Conservation (phyloP, 2,113 vertebrate genomes). For the Platichthys flesus region DNA sequence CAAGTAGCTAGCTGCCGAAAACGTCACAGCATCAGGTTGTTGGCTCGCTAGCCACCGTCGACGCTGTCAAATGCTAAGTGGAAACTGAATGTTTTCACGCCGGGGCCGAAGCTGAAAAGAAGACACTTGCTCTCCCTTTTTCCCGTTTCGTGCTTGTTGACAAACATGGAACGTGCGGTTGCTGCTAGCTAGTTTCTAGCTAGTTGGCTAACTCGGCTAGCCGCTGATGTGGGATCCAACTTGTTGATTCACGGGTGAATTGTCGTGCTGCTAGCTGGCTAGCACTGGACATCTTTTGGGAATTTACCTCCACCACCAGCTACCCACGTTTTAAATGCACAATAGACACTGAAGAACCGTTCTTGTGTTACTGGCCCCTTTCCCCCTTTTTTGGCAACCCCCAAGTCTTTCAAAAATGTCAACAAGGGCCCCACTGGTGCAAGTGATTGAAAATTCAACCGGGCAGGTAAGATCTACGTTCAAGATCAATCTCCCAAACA, state of each 20-base stretch:
- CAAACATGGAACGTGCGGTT: conserved; percentile 73
- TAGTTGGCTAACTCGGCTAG: conserved; percentile 68
- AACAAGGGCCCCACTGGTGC: conserved; percentile 80
- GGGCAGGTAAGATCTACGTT: conserved; percentile 79
- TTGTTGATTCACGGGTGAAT: conserved; percentile 83
- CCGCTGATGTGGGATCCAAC: conserved; percentile 81
- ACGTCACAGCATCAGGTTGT: conserved; percentile 33
- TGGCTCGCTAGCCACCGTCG: neutral
- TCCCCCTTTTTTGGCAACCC: conserved; percentile 51
- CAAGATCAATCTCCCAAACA: neutral
- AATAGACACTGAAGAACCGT: conserved; percentile 63
- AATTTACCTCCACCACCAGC: conserved; percentile 25
- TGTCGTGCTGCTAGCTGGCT: conserved; percentile 73
- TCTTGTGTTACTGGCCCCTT: conserved; percentile 31
- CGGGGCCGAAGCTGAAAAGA: conserved; percentile 9
- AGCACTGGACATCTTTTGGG: conserved; percentile 62
- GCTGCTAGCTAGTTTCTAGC: conserved; percentile 74
- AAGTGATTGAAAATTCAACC: conserved; percentile 83
- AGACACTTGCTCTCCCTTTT: conserved; percentile 2
- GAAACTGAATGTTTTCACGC: conserved; percentile 19
- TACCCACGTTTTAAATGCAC: conserved; percentile 73
- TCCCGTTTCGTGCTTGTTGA: conserved; percentile 39
- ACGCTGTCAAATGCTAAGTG: neutral
- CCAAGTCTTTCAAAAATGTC: conserved; percentile 78
- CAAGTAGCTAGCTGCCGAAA: conserved; percentile 50